Evolutionary conservation across 2,888 invertebrate species (phyloP).

Genomic region (Axea sp.): DNA sequence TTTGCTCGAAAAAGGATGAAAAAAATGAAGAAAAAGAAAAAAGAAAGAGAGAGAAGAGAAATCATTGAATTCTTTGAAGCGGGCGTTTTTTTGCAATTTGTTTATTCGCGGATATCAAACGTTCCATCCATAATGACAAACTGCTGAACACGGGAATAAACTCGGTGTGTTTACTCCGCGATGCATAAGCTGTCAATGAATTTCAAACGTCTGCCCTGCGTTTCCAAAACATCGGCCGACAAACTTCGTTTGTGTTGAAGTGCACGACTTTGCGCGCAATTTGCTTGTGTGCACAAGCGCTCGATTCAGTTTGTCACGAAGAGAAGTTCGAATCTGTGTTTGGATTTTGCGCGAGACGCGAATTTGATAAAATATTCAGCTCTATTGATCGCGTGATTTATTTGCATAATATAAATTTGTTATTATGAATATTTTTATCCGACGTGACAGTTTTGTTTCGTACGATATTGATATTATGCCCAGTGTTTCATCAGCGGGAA

Average conservation of each 20-base stretch:
- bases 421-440: constrained; percentile 34
- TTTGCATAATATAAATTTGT: constrained; percentile 48
- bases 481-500: constrained; percentile 2
- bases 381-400: constrained; percentile 28
- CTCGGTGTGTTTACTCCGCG: constrained; percentile 23
- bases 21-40: background rate
- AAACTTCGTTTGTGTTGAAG: background rate
- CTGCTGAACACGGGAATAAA: constrained; percentile 13
- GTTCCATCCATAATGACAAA: too few species aligned
- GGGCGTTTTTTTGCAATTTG: too few species aligned
- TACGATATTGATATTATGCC: constrained; percentile 5
- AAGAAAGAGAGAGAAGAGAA: background rate
- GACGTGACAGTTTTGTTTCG: constrained; percentile 43
- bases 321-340: constrained; percentile 1
- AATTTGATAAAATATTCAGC: constrained; percentile 13
- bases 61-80: background rate
- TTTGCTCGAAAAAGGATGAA: background rate
- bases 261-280: too few species aligned
- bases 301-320: background rate
- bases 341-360: constrained; percentile 1
- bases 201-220: constrained; percentile 15
- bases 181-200: constrained; percentile 34
- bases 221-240: constrained; percentile 6
- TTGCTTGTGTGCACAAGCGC: constrained; percentile 2
- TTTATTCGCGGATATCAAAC: too few species aligned